Evolutionary conservation across 2,113 vertebrate genomes (phyloP).

Genomic region (Erythrocercus mccallii): DNA sequence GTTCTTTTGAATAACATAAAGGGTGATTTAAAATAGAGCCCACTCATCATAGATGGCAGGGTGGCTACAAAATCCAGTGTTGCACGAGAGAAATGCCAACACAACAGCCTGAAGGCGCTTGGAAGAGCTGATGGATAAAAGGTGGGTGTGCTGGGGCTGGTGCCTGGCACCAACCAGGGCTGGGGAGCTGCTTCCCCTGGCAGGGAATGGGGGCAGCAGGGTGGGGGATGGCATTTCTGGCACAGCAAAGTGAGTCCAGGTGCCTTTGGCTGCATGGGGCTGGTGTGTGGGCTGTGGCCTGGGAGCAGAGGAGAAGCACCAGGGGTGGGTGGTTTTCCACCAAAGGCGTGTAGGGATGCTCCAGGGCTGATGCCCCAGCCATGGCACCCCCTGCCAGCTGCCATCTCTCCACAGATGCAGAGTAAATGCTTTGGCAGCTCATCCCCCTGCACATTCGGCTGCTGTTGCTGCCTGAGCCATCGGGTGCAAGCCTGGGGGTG

Average conservation of each 20-base stretch:
- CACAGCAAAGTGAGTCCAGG: accelerated
- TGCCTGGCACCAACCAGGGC: neutral
- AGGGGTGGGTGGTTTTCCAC: neutral
- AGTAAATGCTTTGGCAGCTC: neutral
- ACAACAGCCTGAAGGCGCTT: neutral
- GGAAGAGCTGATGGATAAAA: neutral
- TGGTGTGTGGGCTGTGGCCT: accelerated
- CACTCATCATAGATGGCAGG: neutral
- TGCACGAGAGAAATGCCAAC: neutral
- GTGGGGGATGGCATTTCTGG: neutral
- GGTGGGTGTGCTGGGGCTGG: neutral
- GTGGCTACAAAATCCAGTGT: neutral
- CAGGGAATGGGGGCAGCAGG: neutral
- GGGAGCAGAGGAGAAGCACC: neutral
- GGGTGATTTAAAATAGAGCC: neutral
- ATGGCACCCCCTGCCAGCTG: neutral
- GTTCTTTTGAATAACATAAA: neutral
- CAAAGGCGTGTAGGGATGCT: neutral
- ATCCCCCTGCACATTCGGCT: neutral
- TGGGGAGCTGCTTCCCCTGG: neutral
- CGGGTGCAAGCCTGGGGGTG: accelerated
- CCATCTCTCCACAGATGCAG: neutral
- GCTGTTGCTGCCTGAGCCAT: neutral
- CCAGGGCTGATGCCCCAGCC: neutral
- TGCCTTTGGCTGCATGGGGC: neutral